A percentile compares a stretch with the other conserved stretches of the same genome.
These are phyloP conservation scores for Vespertilio murinus DNA, from an alignment of 2,797 vertebrate species.

Conservation along the genomic window DNA sequence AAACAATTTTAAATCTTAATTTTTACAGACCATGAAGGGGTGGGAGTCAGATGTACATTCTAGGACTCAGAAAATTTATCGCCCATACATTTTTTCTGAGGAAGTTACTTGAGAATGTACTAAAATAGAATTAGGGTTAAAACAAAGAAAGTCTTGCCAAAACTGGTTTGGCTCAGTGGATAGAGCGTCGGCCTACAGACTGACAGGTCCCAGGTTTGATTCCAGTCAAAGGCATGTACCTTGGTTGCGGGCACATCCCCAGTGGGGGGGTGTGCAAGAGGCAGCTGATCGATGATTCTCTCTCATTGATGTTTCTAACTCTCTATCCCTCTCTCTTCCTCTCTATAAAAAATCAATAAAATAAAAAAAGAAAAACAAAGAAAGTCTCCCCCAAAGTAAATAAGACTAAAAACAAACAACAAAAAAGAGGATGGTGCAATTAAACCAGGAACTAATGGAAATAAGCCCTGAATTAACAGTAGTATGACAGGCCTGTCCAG, in stretches of 20 bases:
- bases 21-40: neutral
- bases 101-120: neutral
- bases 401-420: neutral
- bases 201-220: no score
- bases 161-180: no score
- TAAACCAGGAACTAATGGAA: neutral
- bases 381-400: neutral
- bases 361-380: no score
- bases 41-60: neutral
- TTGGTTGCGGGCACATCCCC: no score
- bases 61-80: neutral
- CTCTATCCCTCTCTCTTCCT: no score
- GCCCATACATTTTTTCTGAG: neutral
- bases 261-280: no score
- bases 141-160: no score
- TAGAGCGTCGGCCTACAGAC: no score
- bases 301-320: no score
- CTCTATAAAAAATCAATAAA: no score
- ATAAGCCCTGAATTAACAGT: neutral
- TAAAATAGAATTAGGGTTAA: neutral
- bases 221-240: no score
- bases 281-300: no score
- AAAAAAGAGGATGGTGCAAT: neutral
- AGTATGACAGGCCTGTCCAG: neutral
- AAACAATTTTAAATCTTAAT: slow-evolving; percentile 34